Conservation (phyloP, 2,113 vertebrate species). For the Aramus guarauna region DNA sequence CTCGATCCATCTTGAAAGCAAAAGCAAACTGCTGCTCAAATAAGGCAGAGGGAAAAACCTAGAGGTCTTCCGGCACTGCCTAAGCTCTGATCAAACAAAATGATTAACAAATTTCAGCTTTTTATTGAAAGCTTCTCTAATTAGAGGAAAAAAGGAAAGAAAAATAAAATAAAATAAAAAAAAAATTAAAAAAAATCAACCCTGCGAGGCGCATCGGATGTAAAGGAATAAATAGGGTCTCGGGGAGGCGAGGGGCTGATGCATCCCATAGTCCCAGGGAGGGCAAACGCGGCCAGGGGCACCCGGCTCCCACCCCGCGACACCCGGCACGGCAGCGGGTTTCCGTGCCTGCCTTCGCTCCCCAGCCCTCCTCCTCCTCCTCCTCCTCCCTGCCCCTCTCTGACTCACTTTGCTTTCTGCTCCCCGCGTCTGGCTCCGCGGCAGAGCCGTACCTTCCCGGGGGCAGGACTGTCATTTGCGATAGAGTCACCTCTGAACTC, state of each 20-base stretch:
- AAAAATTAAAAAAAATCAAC: neutral
- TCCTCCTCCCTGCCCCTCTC: neutral
- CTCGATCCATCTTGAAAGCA: slow-evolving; percentile 53
- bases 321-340: accelerated
- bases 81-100: neutral
- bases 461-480: slow-evolving; percentile 1
- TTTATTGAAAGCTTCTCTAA: neutral
- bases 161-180: neutral
- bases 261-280: neutral
- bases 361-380: neutral
- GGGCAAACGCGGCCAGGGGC: neutral
- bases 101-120: neutral
- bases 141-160: neutral
- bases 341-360: neutral
- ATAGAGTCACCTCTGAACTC: slow-evolving; percentile 21
- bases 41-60: slow-evolving; percentile 17
- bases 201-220: accelerated
- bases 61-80: neutral
- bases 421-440: neutral
- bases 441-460: neutral
- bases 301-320: accelerated
- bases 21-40: slow-evolving; percentile 48
- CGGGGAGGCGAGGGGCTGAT: neutral
- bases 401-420: neutral
- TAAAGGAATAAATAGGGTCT: neutral